These are phyloP conservation scores for Sisor rabdophorus DNA, from an alignment of 2,113 vertebrate species.

Conservation along the genomic window DNA sequence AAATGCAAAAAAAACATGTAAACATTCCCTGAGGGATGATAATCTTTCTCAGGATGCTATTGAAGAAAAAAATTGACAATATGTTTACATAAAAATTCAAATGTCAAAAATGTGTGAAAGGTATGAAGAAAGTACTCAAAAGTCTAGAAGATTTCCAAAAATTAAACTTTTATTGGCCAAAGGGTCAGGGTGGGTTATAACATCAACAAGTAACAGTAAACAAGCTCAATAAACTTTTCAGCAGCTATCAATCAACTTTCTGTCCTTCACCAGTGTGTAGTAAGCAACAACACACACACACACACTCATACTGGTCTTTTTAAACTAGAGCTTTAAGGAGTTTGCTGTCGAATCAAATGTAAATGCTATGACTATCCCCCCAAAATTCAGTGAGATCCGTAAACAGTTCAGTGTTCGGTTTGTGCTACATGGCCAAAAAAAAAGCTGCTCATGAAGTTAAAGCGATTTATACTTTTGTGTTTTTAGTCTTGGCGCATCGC, in stretches of 20 bases:
- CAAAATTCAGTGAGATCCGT: background rate
- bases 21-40: too few species aligned
- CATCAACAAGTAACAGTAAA: conserved; percentile 48
- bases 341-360: background rate
- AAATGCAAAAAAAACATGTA: too few species aligned
- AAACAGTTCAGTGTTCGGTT: too few species aligned
- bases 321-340: conserved; percentile 1
- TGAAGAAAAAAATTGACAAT: background rate
- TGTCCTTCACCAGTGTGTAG: conserved; percentile 35
- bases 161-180: conserved; percentile 93
- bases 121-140: background rate
- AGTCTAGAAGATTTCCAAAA: conserved; percentile 73
- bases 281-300: conserved; percentile 5
- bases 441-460: background rate
- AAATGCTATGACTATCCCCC: background rate
- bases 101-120: background rate
- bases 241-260: conserved; percentile 37
- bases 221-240: conserved; percentile 41
- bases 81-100: background rate
- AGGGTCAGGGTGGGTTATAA: conserved; percentile 68
- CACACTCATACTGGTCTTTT: conserved; percentile 8
- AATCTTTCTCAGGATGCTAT: background rate
- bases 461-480: background rate
- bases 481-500: too few species aligned
- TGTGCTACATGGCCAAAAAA: background rate